Conservation (phyloP, 1,140 invertebrate species). For the Ridgeia piscesae region DNA sequence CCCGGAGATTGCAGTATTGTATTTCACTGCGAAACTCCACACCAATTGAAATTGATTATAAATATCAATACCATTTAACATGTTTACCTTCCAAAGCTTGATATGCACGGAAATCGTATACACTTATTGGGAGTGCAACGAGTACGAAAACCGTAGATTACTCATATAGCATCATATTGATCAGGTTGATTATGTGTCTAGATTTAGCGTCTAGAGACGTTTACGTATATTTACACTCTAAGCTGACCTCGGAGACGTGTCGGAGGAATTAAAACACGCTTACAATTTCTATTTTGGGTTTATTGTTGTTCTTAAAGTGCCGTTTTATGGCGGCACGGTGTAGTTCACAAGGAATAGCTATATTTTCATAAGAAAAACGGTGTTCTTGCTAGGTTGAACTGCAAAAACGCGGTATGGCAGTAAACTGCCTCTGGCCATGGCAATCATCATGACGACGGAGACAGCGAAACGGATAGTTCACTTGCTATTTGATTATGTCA, state of each 20-base stretch:
- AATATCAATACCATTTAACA: no score
- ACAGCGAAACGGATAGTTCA: background rate
- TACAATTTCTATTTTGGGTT: background rate
- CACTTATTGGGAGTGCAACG: no score
- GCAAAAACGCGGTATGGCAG: no score
- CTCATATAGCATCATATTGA: no score
- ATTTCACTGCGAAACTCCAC: no score
- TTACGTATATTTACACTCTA: background rate
- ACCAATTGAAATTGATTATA: no score
- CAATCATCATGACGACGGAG: background rate
- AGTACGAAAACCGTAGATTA: background rate
- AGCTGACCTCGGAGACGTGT: background rate
- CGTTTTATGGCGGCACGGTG: background rate
- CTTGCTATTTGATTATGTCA: background rate
- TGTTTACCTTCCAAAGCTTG: no score
- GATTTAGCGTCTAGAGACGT: no score
- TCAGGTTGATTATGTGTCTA: background rate
- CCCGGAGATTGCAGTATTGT: no score
- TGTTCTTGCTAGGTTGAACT: background rate
- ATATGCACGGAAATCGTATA: no score
- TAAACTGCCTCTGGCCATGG: no score
- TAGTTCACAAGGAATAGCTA: background rate
- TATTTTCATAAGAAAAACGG: background rate
- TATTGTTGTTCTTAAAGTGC: background rate
- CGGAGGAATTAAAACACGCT: background rate